Evolutionary conservation across 2,113 vertebrate genomes (phyloP).

Genomic region (Periophthalmus modestus): DNA sequence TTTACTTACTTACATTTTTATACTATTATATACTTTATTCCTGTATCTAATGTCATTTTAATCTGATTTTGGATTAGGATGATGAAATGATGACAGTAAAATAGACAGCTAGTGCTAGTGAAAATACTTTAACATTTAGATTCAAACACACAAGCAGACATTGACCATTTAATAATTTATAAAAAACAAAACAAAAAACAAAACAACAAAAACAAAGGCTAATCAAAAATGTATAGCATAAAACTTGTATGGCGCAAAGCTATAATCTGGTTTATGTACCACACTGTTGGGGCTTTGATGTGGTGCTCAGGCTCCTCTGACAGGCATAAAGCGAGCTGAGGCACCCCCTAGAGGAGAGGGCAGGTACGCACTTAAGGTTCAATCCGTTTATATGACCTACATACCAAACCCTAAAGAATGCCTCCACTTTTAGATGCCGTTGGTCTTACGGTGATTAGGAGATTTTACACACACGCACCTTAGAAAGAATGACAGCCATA

Average conservation of each 20-base stretch:
- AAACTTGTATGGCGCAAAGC: neutral
- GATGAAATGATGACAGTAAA: neutral
- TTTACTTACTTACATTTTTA: neutral
- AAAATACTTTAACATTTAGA: neutral
- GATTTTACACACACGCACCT: constrained; percentile 74
- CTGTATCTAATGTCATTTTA: too few species aligned
- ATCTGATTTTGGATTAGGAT: neutral
- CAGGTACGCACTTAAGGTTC: constrained; percentile 48
- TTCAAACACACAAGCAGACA: too few species aligned
- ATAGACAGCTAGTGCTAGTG: neutral
- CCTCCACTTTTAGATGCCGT: neutral
- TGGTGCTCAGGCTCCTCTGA: constrained; percentile 89
- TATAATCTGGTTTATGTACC: constrained; percentile 90
- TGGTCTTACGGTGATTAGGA: neutral
- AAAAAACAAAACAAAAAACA: too few species aligned
- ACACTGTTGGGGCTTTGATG: constrained; percentile 88
- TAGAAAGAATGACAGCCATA: constrained; percentile 91
- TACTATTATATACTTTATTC: neutral
- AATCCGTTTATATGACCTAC: constrained; percentile 28
- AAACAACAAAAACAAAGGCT: too few species aligned
- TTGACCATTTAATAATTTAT: too few species aligned
- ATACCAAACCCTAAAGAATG: constrained; percentile 17
- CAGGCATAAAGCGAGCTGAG: constrained; percentile 87
- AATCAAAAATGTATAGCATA: too few species aligned
- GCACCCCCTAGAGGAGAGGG: constrained; percentile 82